Conservation (phyloP, 2,888 invertebrate species). For the Caenorhabditis angaria region DNA sequence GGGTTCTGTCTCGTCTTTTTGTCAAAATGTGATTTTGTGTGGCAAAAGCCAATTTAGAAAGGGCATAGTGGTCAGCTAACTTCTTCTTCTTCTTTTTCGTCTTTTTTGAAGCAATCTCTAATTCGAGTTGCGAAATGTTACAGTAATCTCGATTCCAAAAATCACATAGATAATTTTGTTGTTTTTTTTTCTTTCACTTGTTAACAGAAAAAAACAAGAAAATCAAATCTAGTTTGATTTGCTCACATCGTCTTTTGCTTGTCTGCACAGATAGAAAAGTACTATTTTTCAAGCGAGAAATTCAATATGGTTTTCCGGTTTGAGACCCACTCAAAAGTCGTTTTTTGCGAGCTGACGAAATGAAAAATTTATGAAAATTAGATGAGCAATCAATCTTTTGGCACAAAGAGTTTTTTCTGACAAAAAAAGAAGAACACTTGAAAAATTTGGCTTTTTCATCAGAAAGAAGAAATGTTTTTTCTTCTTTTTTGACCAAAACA, state of each 20-base stretch:
- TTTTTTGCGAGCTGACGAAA: neutral
- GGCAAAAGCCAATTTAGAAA: constrained; percentile 2
- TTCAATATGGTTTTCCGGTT: neutral
- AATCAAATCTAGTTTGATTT: neutral
- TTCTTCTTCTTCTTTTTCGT: no score
- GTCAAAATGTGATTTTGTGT: neutral
- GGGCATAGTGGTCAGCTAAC: neutral
- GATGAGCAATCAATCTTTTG: constrained; percentile 4
- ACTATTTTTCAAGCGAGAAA: neutral
- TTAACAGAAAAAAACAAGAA: neutral
- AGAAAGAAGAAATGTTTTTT: no score
- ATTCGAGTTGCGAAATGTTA: neutral
- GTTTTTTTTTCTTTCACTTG: no score
- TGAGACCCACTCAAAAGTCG: neutral
- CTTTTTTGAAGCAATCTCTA: neutral
- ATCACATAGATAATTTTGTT: neutral
- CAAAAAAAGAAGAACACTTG: no score
- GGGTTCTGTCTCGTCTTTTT: neutral
- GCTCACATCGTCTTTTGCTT: neutral
- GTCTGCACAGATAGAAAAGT: neutral
- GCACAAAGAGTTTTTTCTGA: neutral
- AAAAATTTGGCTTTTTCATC: no score
- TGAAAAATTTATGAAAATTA: constrained; percentile 4
- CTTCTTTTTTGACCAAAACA: neutral
- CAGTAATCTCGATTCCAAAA: neutral